Evolutionary conservation across 2,113 vertebrate genomes (phyloP).

Genomic region (Riparia riparia): DNA sequence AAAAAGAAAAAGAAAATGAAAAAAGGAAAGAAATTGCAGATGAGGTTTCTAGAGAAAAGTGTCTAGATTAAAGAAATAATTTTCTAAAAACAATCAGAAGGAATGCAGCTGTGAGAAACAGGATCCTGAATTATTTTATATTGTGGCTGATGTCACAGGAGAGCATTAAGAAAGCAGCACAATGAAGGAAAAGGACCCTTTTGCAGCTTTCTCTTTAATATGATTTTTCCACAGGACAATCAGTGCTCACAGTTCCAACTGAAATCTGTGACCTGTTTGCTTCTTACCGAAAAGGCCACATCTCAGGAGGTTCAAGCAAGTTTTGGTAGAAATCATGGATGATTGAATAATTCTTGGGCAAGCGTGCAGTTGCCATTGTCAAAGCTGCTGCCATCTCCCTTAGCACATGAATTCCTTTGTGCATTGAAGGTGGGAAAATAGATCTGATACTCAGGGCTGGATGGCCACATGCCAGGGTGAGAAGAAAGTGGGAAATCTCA

Average conservation of each 20-base stretch:
- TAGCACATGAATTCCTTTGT: neutral
- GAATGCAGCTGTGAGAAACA: neutral
- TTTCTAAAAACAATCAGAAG: neutral
- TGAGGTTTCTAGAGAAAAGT: slow-evolving; percentile 46
- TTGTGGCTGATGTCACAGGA: neutral
- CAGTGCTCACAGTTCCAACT: slow-evolving; percentile 86
- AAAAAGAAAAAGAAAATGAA: neutral
- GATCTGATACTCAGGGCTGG: neutral
- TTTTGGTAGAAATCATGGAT: slow-evolving; percentile 77
- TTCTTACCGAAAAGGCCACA: slow-evolving; percentile 67
- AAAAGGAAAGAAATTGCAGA: neutral
- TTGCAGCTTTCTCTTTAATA: slow-evolving; percentile 24
- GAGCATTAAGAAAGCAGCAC: neutral
- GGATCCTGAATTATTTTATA: slow-evolving; percentile 6
- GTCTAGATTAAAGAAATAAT: slow-evolving; percentile 29
- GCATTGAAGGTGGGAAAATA: neutral
- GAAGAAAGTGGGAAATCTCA: neutral
- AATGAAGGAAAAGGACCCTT: neutral
- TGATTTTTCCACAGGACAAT: slow-evolving; percentile 77
- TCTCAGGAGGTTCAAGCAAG: slow-evolving; percentile 68
- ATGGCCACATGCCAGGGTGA: neutral
- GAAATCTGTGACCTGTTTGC: slow-evolving; percentile 85
- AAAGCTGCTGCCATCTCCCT: neutral
- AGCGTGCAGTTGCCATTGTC: neutral
- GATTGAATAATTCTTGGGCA: neutral